Evolutionary conservation across 2,113 vertebrate species (phyloP).

Genomic region (Thinocorus orbignyianus): DNA sequence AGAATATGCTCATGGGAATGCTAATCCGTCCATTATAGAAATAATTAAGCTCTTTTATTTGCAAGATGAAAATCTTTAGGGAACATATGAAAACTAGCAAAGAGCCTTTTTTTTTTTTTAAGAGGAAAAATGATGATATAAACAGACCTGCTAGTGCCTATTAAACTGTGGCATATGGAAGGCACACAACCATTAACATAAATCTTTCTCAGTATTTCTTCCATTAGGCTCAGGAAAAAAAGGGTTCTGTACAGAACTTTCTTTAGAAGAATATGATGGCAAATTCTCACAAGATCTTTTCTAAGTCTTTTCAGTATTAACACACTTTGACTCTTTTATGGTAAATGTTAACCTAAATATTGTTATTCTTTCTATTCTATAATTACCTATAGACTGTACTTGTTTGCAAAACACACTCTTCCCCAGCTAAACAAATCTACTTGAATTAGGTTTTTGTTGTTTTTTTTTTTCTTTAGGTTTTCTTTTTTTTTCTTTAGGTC

Average conservation of each 20-base stretch:
- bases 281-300: not conserved
- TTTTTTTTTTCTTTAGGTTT: not conserved
- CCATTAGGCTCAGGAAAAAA: constrained; percentile 6
- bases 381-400: not conserved
- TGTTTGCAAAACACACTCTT: not conserved
- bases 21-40: constrained; percentile 71
- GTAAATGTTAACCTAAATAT: not conserved
- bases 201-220: not conserved
- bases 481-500: not conserved
- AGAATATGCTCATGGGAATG: constrained; percentile 41
- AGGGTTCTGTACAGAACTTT: not conserved
- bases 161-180: constrained; percentile 32
- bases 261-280: not conserved
- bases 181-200: not conserved
- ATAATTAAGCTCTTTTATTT: constrained; percentile 75
- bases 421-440: not conserved
- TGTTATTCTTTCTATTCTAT: not conserved
- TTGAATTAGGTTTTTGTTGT: no score
- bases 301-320: not conserved
- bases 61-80: constrained; percentile 62
- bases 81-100: constrained; percentile 60
- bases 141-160: constrained; percentile 25
- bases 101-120: not conserved
- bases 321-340: not conserved
- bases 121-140: not conserved